Conservation (phyloP, 1,140 invertebrate species). For the Saxidomus purpurata region DNA sequence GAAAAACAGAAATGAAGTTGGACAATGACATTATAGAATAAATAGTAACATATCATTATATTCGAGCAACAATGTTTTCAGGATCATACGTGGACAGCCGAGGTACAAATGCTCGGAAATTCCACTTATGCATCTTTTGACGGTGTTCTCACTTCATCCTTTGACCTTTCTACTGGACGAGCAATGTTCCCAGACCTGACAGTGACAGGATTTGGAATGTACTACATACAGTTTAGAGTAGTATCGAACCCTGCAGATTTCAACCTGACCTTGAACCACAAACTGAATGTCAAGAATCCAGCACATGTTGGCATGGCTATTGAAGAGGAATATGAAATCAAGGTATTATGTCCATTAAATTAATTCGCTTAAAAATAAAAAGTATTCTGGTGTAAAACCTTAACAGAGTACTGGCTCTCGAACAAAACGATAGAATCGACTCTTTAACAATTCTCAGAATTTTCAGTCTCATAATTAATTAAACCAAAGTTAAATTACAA, state of each 20-base stretch:
- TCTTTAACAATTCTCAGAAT: too few species aligned
- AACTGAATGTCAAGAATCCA: constrained; percentile 72
- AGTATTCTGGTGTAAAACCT: too few species aligned
- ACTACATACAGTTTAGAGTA: constrained; percentile 67
- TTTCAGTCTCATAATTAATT: too few species aligned
- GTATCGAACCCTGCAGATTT: constrained; percentile 26
- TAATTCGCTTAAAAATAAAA: too few species aligned
- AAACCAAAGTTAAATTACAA: too few species aligned
- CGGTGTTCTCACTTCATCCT: constrained; percentile 26
- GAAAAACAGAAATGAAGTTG: too few species aligned
- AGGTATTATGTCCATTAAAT: too few species aligned
- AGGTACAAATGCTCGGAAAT: constrained; percentile 1
- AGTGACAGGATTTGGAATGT: constrained; percentile 76
- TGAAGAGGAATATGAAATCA: constrained; percentile 69
- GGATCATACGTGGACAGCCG: constrained; percentile 57
- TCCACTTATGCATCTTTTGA: constrained; percentile 30
- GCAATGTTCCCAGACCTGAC: constrained; percentile 71
- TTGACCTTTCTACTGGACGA: constrained; percentile 44
- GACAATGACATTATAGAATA: too few species aligned
- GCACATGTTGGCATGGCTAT: constrained; percentile 74
- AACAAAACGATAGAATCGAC: too few species aligned
- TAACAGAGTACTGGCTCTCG: too few species aligned
- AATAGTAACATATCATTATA: too few species aligned
- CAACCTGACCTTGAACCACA: constrained; percentile 64
- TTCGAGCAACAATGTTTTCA: too few species aligned